Conservation (phyloP, 2,113 vertebrate genomes). For the Takifugu flavidus region DNA sequence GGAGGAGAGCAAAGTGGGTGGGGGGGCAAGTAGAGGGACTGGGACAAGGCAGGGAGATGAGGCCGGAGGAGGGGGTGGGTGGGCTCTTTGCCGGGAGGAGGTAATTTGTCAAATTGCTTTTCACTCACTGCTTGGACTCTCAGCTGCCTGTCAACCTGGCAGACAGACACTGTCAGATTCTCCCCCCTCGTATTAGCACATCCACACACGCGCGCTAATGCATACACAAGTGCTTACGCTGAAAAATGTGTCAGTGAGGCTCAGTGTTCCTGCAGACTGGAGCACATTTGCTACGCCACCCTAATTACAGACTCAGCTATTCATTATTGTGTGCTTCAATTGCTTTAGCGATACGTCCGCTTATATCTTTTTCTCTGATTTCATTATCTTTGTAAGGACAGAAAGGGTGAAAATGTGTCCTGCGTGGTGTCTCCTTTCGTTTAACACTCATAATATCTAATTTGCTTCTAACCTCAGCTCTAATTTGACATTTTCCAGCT, state of each 20-base stretch:
- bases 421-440: conserved; percentile 5
- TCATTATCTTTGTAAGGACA: conserved; percentile 33
- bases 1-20: conserved; percentile 43
- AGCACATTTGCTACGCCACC: conserved; percentile 28
- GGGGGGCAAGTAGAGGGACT: conserved; percentile 22
- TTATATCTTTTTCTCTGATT: conserved; percentile 41
- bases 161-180: conserved; percentile 78
- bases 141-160: conserved; percentile 79
- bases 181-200: conserved; percentile 76
- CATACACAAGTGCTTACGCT: conserved; percentile 19
- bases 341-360: conserved; percentile 42
- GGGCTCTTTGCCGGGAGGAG: conserved; percentile 57
- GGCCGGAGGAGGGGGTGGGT: conserved; percentile 46
- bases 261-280: conserved; percentile 27
- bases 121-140: conserved; percentile 73
- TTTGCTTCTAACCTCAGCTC: conserved; percentile 26
- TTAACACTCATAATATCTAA: conserved; percentile 18
- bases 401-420: conserved; percentile 35
- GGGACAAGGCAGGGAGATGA: conserved; percentile 23
- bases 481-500: conserved; percentile 16
- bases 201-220: conserved; percentile 4
- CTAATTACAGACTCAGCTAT: conserved; percentile 39
- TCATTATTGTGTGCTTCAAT: conserved; percentile 54
- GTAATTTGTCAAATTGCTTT: conserved; percentile 82
- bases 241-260: conserved; percentile 38